These are phyloP conservation scores for Agriopis leucophaearia DNA, from an alignment of 2,888 invertebrate species.

Conservation along the genomic window DNA sequence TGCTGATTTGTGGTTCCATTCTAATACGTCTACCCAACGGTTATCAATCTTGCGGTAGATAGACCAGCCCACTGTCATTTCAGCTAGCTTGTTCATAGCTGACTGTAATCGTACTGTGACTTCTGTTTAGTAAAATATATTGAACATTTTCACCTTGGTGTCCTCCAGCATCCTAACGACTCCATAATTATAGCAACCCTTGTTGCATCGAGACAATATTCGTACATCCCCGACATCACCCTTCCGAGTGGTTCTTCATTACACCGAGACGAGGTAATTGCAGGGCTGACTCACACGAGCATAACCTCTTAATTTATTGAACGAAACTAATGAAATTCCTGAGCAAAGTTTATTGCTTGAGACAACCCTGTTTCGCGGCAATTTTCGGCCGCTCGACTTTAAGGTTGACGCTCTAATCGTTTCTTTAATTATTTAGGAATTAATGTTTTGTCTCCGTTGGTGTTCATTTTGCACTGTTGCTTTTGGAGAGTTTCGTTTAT, in stretches of 20 bases:
- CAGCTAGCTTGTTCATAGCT: too few species aligned
- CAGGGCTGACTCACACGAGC: constrained; percentile 85
- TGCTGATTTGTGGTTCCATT: too few species aligned
- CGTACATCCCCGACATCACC: constrained; percentile 41
- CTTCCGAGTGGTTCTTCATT: constrained; percentile 77
- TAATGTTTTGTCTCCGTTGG: constrained; percentile 70
- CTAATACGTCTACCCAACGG: too few species aligned
- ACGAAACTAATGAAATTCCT: constrained; percentile 86
- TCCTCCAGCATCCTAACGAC: background rate
- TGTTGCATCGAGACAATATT: constrained; percentile 35
- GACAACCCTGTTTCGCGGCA: constrained; percentile 82
- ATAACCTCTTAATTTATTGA: constrained; percentile 87
- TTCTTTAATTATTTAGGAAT: constrained; percentile 84
- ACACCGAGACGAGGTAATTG: constrained; percentile 83
- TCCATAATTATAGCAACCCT: background rate
- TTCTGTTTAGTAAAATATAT: too few species aligned
- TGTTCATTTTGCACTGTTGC: constrained; percentile 57
- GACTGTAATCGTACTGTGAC: too few species aligned
- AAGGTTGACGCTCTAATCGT: constrained; percentile 75
- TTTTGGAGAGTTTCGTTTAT: background rate
- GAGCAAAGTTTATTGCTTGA: constrained; percentile 82
- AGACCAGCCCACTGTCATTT: too few species aligned
- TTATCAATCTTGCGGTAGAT: too few species aligned
- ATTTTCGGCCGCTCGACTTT: constrained; percentile 70
- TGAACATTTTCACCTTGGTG: too few species aligned